A percentile compares a stretch with the other conserved stretches of the same genome.
These are phyloP conservation scores for Corynorhinus townsendii DNA, from an alignment of 2,113 vertebrate genomes.

Conservation along the genomic window DNA sequence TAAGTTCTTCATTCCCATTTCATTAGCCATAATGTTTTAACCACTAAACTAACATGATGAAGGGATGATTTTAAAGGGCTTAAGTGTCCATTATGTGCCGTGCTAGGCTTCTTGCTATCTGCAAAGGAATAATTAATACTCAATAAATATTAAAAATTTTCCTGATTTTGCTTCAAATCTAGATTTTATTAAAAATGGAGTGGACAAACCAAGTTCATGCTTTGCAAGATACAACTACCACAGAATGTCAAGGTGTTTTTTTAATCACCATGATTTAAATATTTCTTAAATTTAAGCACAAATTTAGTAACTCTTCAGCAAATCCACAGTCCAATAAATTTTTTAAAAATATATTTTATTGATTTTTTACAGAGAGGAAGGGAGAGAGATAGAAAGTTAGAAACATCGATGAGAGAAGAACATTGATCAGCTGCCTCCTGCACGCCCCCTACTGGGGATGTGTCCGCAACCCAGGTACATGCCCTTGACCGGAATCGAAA, in stretches of 20 bases:
- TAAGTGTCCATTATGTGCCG: background rate
- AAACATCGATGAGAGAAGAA: too few species aligned
- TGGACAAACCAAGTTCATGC: background rate
- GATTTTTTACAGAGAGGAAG: too few species aligned
- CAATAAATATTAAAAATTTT: background rate
- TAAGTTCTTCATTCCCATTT: background rate
- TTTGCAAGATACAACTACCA: background rate
- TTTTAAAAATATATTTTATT: background rate
- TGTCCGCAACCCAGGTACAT: too few species aligned
- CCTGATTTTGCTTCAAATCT: background rate
- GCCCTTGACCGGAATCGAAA: too few species aligned
- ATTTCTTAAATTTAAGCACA: constrained; percentile 5
- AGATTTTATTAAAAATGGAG: background rate
- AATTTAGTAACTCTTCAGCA: background rate
- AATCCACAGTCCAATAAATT: background rate
- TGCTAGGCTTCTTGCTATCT: background rate
- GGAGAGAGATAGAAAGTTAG: too few species aligned
- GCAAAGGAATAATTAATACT: background rate
- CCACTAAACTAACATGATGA: background rate
- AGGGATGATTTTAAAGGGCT: background rate
- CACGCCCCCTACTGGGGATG: too few species aligned
- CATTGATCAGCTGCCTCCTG: too few species aligned
- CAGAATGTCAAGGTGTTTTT: background rate
- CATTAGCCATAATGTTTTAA: background rate
- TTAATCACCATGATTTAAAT: background rate